Base-by-base conservation (phyloP, 2,888 invertebrate genomes). In the Acleris laterana region DNA sequence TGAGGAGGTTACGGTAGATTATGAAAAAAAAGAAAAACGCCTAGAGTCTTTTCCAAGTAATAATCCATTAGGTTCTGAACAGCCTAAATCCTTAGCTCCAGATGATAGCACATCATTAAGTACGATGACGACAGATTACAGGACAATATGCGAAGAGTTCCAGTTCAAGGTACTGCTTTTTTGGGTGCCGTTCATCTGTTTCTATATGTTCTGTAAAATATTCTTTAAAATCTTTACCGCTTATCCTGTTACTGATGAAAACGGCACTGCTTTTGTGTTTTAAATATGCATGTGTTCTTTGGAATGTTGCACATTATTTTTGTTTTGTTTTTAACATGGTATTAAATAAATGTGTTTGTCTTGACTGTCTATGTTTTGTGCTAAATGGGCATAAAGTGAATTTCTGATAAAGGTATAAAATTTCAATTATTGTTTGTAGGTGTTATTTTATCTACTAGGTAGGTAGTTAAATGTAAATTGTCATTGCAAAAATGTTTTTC, bases 101-200 rank as follows among this genome's bases (percentile, higher is more conserved):
- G 89, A 89, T 28, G 92, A 93, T 55, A 87, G 85, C 13, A 79
- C 83, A 69, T 91, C 93, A 69, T 93, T 95, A 65, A 94, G 93
- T 74, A 94, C 94, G 6, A 89, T 94, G 73, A 94, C 95, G 11
- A 95, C 96, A 28, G 96, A 96, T 72, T 96, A 96, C 81, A 95
- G 95, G 79, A 95, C 96, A 19, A 93, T 96, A 62, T 94, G 96
- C 77, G 95, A 96, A 73, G 95, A 96, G 69, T 95, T 95, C 81
- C 94, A 95, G 58, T 93, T 85, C 62, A 96, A 95, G 93, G 96
- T 96, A 90, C 79, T 88, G 72, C 62, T 72, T 65, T 42, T 76
- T 53, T 77, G 79, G 62, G 74, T 77, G 63, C 70, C 79, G 68
- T 79, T 79, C 68, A 75, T 80, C 60, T 78, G 75, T 68, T 68